These are phyloP conservation scores for Magallana nippona DNA, from an alignment of 2,888 invertebrate genomes.

Conservation along the genomic window DNA sequence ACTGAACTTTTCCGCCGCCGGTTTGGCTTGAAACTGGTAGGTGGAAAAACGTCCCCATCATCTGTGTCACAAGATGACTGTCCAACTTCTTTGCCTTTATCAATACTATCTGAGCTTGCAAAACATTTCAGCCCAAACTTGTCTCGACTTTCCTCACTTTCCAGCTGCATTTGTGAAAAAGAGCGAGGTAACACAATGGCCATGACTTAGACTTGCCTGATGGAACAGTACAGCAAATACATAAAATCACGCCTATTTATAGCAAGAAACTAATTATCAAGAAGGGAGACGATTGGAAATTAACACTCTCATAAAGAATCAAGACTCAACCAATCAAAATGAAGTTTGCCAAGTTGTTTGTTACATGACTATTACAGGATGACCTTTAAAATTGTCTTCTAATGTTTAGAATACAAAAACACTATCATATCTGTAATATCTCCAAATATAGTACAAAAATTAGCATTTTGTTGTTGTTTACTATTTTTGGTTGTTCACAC, in stretches of 20 bases:
- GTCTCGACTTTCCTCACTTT: background rate
- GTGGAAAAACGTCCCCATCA: background rate
- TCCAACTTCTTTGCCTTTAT: background rate
- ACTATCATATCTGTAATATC: too few species aligned
- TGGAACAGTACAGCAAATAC: background rate
- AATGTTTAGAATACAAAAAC: too few species aligned
- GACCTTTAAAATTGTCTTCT: too few species aligned
- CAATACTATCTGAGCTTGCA: background rate
- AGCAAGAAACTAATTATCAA: background rate
- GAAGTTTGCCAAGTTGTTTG: too few species aligned
- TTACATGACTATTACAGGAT: too few species aligned
- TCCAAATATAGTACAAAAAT: too few species aligned
- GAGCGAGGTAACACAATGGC: slow-evolving; percentile 4
- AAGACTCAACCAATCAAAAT: too few species aligned
- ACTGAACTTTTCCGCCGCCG: background rate
- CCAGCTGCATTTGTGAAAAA: background rate
- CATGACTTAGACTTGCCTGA: background rate
- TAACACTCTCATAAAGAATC: background rate
- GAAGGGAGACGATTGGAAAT: background rate
- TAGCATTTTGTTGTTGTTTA: too few species aligned
- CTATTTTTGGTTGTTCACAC: too few species aligned
- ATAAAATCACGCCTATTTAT: background rate
- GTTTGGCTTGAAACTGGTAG: background rate
- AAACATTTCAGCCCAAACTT: background rate
- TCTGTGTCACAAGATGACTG: background rate